A percentile compares a stretch with the other conserved stretches of the same genome.
Evolutionary conservation across 2,113 vertebrate genomes (phyloP).

Genomic region (Catharus minimus): DNA sequence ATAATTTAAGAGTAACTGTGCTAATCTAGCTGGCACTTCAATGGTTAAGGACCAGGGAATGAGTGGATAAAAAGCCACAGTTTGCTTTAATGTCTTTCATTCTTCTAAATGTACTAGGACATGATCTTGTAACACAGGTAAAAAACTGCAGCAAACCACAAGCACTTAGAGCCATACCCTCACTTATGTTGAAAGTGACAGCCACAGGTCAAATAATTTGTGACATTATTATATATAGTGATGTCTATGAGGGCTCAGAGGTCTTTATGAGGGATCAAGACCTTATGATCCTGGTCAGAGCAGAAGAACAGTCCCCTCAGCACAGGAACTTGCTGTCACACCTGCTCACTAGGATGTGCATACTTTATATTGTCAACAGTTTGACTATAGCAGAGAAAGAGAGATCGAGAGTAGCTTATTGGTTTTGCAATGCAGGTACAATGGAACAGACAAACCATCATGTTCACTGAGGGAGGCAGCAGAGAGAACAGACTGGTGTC

Average conservation of each 20-base stretch:
- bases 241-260: background rate
- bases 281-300: background rate
- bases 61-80: background rate
- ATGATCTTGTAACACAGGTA: background rate
- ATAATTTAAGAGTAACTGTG: background rate
- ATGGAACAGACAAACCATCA: background rate
- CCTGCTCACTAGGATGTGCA: background rate
- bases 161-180: background rate
- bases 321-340: background rate
- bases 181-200: background rate
- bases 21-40: background rate
- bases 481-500: background rate
- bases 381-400: background rate
- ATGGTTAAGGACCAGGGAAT: background rate
- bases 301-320: background rate
- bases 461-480: background rate
- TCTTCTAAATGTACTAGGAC: background rate
- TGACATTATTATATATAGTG: background rate
- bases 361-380: background rate
- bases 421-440: background rate
- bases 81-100: background rate
- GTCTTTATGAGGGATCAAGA: background rate
- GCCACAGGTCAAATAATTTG: background rate
- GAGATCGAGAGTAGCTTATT: background rate
- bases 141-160: background rate